Evolutionary conservation across 2,113 vertebrate species (phyloP).

Genomic region (Copsychus sechellarum): DNA sequence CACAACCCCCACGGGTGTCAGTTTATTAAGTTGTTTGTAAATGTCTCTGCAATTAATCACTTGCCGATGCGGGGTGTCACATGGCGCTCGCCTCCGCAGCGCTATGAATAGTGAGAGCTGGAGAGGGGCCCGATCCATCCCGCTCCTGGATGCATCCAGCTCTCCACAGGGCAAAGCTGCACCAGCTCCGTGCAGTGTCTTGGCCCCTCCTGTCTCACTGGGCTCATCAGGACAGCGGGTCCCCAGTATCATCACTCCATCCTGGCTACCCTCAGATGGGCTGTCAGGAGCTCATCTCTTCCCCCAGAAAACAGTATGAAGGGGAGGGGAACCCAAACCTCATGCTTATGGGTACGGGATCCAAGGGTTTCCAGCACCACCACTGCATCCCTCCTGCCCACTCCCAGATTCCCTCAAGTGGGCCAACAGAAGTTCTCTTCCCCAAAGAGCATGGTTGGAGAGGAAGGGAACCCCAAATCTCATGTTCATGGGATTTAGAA

Average conservation of each 20-base stretch:
- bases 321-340: not conserved
- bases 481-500: not conserved
- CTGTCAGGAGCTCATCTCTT: not conserved
- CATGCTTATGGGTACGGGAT: not conserved
- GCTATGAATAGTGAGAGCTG: not conserved
- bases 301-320: not conserved
- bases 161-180: not conserved
- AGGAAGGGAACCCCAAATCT: not conserved
- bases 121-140: not conserved
- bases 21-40: slow-evolving; percentile 14
- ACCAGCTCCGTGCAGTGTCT: not conserved
- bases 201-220: not conserved
- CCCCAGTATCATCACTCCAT: no score
- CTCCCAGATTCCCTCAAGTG: not conserved
- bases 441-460: not conserved
- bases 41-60: slow-evolving; percentile 20
- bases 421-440: not conserved
- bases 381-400: not conserved
- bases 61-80: not conserved
- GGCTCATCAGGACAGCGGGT: fast-evolving
- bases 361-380: not conserved
- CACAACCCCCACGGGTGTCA: not conserved
- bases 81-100: not conserved
- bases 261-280: not conserved
- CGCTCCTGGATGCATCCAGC: not conserved